Percentiles rank a stretch among this genome's conserved stretches.
Evolutionary conservation across 2,113 vertebrate species (phyloP).

Genomic region (Mastomys coucha): DNA sequence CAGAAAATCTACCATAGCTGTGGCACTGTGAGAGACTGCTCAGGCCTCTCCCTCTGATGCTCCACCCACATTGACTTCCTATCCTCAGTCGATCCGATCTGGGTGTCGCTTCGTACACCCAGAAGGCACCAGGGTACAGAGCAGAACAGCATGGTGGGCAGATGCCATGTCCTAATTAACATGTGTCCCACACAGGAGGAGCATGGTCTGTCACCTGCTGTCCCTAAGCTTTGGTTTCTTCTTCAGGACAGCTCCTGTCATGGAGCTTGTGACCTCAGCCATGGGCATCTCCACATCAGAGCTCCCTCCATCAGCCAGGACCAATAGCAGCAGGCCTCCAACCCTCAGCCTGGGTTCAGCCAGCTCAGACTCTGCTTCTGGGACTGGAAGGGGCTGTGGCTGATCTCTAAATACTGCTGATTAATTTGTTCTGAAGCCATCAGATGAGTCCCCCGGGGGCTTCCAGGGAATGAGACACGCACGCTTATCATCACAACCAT

Average conservation of each 20-base stretch:
- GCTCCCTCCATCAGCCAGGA: background rate
- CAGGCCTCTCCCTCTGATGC: background rate
- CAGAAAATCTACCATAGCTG: background rate
- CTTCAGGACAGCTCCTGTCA: background rate
- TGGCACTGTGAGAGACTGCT: background rate
- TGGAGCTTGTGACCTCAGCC: background rate
- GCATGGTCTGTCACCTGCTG: fast-evolving
- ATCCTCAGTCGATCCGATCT: fast-evolving
- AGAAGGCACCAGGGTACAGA: background rate
- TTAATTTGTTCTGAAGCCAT: background rate
- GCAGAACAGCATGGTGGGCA: too few relatives aligned
- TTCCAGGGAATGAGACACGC: too few relatives aligned
- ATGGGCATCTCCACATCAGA: background rate
- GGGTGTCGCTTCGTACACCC: fast-evolving
- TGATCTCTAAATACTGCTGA: fast-evolving
- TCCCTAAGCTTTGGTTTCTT: background rate
- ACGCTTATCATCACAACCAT: background rate
- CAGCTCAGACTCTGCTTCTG: too few relatives aligned
- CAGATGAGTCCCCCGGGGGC: too few relatives aligned
- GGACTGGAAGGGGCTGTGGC: background rate
- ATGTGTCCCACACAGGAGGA: fast-evolving
- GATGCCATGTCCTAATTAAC: fast-evolving
- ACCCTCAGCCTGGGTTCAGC: fast-evolving
- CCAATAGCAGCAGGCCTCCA: background rate
- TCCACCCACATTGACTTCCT: fast-evolving